Percentiles rank a stretch among this genome's conserved stretches.
Evolutionary conservation across 2,113 vertebrate species (phyloP).

Genomic region (Phrynosoma platyrhinos): DNA sequence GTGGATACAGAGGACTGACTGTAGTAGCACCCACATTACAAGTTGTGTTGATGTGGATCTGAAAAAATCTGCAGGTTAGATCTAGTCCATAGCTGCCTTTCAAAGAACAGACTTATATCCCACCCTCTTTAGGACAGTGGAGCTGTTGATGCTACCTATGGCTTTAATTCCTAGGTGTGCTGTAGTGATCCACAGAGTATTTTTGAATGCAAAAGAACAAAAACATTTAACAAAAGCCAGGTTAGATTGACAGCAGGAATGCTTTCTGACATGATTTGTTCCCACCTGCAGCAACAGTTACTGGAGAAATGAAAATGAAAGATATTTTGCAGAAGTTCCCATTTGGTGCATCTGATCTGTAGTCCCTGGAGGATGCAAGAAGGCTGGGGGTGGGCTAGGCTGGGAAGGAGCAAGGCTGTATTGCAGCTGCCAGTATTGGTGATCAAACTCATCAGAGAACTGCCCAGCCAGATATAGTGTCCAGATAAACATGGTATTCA

Average conservation of each 20-base stretch:
- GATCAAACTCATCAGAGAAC: slow-evolving; percentile 72
- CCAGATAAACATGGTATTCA: slow-evolving; percentile 82
- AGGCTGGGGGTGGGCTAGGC: slow-evolving; percentile 47
- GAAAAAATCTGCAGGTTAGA: not conserved
- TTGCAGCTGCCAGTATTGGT: slow-evolving; percentile 70
- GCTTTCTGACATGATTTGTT: slow-evolving; percentile 60
- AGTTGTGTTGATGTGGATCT: not conserved
- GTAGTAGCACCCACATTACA: no score
- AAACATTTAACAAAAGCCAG: not conserved
- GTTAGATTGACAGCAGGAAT: slow-evolving; percentile 25
- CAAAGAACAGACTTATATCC: not conserved
- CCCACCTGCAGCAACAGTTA: slow-evolving; percentile 69
- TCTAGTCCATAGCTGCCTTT: not conserved
- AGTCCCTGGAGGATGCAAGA: slow-evolving; percentile 59
- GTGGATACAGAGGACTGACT: no score
- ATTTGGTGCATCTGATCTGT: slow-evolving; percentile 69
- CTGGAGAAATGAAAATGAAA: slow-evolving; percentile 63
- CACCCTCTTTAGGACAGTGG: not conserved
- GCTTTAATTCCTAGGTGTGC: no score
- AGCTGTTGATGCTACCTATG: not conserved
- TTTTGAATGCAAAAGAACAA: not conserved
- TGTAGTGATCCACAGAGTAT: no score
- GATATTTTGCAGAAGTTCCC: slow-evolving; percentile 74
- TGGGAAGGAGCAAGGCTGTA: slow-evolving; percentile 65
- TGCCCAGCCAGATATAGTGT: slow-evolving; percentile 75